Base-by-base conservation (phyloP, 2,113 vertebrate species). In the Hippoglossus stenolepis region DNA sequence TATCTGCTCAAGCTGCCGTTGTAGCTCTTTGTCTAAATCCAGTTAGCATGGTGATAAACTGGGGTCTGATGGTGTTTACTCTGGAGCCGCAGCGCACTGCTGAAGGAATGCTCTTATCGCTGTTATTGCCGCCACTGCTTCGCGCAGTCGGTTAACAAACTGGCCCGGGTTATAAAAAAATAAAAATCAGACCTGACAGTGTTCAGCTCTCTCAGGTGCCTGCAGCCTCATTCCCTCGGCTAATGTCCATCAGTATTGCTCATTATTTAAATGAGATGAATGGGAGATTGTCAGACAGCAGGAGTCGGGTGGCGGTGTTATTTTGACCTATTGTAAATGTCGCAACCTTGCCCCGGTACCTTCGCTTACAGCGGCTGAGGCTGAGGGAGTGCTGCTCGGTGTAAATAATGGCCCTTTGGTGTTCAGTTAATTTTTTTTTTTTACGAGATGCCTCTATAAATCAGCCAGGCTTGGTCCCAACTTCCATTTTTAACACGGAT, bases 221-320 rank as follows among this genome's bases (percentile, higher is more conserved):
- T 76, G 77, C 74, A 78, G 84, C 70, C 87, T 89, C 85, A 76
- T 90, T 86, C 79, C 80, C 87, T 79, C 58, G n/a, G 87, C 87
- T 90, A 93, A 88, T 94, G 92, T 94, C 92, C 90, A 93, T 91
- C 93, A 92, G 74, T 89, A 83, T 66, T 43, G 68, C 88, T 94
- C 90, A 91, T 95, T 95, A 96, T 96, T 96, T 94, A 96, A 95
- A 97, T 95, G 89, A 96, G 95, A 95, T 91, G 93, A 95, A 96
- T 91, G 91, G 75, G 40, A 79, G 91, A 87, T 93, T 94, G 93
- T 95, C 93, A 93, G 70, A 80, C 88, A 45, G 88, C 76, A 31
- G 31, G 31, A 7, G 31, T 31, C 31, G 0, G 0, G 85, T 91
- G 89, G 81, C 73, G 17, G 90, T 94, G 93, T 93, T 95, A 93